Evolutionary conservation across 2,113 vertebrate genomes (phyloP).

Genomic region (Muscicapa adusta): DNA sequence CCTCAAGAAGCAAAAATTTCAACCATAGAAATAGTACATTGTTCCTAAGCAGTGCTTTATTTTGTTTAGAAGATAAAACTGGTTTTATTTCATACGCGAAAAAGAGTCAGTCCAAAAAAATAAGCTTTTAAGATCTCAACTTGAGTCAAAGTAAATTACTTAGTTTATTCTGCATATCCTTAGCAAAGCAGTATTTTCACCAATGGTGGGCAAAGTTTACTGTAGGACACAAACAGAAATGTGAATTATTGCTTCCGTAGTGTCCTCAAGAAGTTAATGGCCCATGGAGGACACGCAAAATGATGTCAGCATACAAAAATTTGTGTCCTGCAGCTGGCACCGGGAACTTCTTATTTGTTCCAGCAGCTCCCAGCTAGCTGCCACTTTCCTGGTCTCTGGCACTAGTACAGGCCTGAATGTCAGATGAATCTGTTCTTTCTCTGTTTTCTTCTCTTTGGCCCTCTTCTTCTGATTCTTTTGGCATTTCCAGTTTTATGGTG

Average conservation of each 20-base stretch:
- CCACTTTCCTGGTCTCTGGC: neutral
- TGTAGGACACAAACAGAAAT: neutral
- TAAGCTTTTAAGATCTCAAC: neutral
- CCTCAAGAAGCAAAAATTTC: neutral
- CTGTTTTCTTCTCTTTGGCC: neutral
- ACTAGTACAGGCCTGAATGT: neutral
- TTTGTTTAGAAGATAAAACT: neutral
- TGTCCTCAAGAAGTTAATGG: neutral
- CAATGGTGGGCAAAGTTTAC: neutral
- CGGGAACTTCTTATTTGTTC: neutral
- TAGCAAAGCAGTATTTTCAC: neutral
- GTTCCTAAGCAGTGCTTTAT: neutral
- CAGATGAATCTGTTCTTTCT: neutral
- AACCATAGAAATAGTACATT: neutral
- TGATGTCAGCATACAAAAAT: neutral
- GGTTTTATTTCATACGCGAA: neutral
- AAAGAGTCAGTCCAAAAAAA: neutral
- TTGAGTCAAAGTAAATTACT: neutral
- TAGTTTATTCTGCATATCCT: neutral
- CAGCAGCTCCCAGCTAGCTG: neutral
- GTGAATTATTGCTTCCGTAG: neutral
- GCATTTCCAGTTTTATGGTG: neutral
- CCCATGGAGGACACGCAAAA: neutral
- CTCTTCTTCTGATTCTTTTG: constrained; percentile 9
- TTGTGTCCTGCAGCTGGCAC: neutral